Evolutionary conservation across 2,888 invertebrate genomes (phyloP).

Genomic region (Drosophila kambysellisi): DNA sequence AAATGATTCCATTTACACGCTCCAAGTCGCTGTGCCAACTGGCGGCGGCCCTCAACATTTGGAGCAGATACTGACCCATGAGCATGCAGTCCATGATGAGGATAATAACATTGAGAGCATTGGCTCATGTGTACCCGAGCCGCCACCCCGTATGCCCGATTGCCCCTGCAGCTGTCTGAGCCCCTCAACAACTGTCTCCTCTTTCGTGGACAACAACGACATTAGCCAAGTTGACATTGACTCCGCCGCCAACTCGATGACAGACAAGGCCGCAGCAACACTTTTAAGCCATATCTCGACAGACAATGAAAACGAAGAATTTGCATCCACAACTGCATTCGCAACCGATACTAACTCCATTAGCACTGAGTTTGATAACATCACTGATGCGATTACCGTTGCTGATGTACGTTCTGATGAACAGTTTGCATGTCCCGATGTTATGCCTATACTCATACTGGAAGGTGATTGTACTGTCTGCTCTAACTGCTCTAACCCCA

Average conservation of each 20-base stretch:
- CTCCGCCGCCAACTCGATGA: slow-evolving; percentile 29
- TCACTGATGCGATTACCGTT: slow-evolving; percentile 30
- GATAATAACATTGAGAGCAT: slow-evolving; percentile 39
- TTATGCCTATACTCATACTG: slow-evolving; percentile 91
- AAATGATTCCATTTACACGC: slow-evolving; percentile 88
- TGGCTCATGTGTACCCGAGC: slow-evolving; percentile 79
- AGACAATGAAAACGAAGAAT: slow-evolving; percentile 13
- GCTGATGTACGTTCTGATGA: slow-evolving; percentile 56
- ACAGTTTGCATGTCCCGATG: slow-evolving; percentile 87
- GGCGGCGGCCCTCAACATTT: slow-evolving; percentile 79
- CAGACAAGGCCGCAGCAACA: slow-evolving; percentile 31
- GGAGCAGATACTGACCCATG: slow-evolving; percentile 78
- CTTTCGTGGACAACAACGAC: slow-evolving; percentile 25
- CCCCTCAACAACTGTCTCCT: slow-evolving; percentile 16
- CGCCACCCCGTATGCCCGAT: slow-evolving; percentile 84
- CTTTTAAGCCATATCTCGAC: slow-evolving; percentile 19
- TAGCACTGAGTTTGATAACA: slow-evolving; percentile 22
- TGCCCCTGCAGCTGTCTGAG: slow-evolving; percentile 82
- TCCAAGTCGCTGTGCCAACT: slow-evolving; percentile 92
- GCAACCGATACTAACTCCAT: slow-evolving; percentile 19
- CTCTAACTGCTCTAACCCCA: slow-evolving; percentile 47
- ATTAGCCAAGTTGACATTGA: slow-evolving; percentile 54
- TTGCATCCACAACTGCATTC: slow-evolving; percentile 23
- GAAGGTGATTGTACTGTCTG: slow-evolving; percentile 89
- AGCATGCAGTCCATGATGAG: slow-evolving; percentile 28